Base-by-base conservation (phyloP, 2,113 vertebrate genomes). In the Gavia stellata region DNA sequence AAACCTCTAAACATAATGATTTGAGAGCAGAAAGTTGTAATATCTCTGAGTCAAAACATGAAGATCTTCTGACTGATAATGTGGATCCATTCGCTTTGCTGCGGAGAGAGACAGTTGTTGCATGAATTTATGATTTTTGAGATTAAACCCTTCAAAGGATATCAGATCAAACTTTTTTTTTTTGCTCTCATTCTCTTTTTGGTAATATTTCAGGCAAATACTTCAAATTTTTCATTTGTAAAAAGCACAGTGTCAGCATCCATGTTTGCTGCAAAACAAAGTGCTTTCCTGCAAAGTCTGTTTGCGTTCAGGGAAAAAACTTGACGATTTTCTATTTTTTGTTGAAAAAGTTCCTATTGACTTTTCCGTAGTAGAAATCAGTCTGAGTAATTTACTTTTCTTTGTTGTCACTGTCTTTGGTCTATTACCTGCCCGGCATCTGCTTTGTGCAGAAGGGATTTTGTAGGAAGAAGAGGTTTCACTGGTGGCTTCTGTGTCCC, bases 171-270 rank as follows among this genome's bases (percentile, higher is more conserved):
- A 26, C 3, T 7, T 80, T 74, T 80, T 74, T 80, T 55, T 77
- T 11, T 84, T 33, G 6, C 36, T 66, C 7, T 36, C 9, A 4
- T 66, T 74, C 33, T 61, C 38, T 24, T 63, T 68, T 58, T 72
- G 17, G n/a, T 73, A 53, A 13, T 25, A 61, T 66, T 61, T 53
- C 45, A 13, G 42, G 36, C 67, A 66, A 73, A 42, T 6, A 3
- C 10, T 86, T 79, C 17, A 61, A 24, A 29, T 23, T 17, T 10
- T 56, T 42, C 5, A 4, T 66, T 65, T 36, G n/a, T n/a, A n/a
- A n/a, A n/a, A 74, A 70, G 7, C 38, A 20, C 1, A 0, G 4
- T 3, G 16, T 23, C 6, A 10, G 14, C 19, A 44, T 25, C 17
- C 20, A 9, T 0, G 0, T 38, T 52, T 52, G 10, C 26, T 25